phyloP scores from a whole-genome alignment of 2,888 invertebrate species.

The Lasiommata megera region DNA sequence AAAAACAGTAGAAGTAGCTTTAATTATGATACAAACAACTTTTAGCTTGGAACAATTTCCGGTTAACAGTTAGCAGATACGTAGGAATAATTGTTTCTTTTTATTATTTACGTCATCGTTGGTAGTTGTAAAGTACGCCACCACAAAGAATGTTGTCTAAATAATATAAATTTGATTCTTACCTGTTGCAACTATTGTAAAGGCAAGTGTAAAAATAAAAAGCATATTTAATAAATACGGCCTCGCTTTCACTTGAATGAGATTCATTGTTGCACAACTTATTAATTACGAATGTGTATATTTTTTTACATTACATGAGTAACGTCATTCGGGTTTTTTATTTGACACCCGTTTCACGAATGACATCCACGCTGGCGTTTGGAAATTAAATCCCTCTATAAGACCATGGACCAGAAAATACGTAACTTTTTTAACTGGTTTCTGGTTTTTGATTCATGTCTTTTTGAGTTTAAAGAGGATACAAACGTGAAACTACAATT shows the following conservation, averaged over 20 bases:
- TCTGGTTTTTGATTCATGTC: too few species aligned
- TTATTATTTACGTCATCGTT: slow-evolving; percentile 25
- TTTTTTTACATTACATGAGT: slow-evolving; percentile 27
- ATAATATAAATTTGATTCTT: slow-evolving; percentile 15
- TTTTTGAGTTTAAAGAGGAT: too few species aligned
- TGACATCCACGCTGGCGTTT: slow-evolving; percentile 37
- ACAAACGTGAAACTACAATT: too few species aligned
- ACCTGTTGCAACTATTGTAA: slow-evolving; percentile 27
- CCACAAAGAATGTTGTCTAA: slow-evolving; percentile 19
- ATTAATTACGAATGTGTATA: slow-evolving; percentile 32
- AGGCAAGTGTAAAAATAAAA: slow-evolving; percentile 18
- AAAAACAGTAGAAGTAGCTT: too few species aligned
- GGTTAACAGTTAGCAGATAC: background rate
- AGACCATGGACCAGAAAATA: background rate
- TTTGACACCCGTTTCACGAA: slow-evolving; percentile 11
- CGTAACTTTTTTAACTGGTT: too few species aligned
- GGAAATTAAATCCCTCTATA: background rate
- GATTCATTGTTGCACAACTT: slow-evolving; percentile 45
- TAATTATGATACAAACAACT: too few species aligned
- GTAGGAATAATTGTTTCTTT: slow-evolving; percentile 6
- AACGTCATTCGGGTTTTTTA: slow-evolving; percentile 40
- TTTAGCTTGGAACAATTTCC: background rate
- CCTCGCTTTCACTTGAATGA: slow-evolving; percentile 38
- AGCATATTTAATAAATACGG: slow-evolving; percentile 16
- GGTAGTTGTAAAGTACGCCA: slow-evolving; percentile 5